Conservation (phyloP, 2,888 invertebrate species). For the Litoditis marina region DNA sequence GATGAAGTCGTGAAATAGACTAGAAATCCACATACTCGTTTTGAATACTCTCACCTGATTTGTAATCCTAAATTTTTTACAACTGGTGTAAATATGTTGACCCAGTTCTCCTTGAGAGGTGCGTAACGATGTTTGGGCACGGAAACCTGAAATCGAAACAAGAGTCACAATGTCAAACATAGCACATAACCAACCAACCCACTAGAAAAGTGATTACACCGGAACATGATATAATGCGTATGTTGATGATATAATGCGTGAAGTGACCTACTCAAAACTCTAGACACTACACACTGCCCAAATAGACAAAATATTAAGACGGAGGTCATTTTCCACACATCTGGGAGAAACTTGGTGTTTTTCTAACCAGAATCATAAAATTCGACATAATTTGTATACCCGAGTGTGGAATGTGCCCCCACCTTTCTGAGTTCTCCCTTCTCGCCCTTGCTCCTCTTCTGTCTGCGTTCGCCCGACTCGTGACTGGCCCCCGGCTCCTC, state of each 20-base stretch:
- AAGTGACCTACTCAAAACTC: no score
- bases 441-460: slow-evolving; percentile 39
- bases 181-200: no score
- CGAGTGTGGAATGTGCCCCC: no score
- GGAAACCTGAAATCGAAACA: slow-evolving; percentile 66
- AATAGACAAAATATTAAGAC: no score
- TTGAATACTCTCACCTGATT: slow-evolving; percentile 62
- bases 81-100: slow-evolving; percentile 90
- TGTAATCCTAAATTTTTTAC: slow-evolving; percentile 91
- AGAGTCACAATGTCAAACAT: background rate
- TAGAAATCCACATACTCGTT: background rate
- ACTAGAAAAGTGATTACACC: no score
- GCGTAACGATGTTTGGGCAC: slow-evolving; percentile 92
- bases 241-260: no score
- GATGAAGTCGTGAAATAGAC: no score
- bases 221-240: no score
- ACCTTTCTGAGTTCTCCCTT: slow-evolving; percentile 47
- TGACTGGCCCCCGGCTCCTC: slow-evolving; percentile 13
- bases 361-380: no score
- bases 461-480: slow-evolving; percentile 13
- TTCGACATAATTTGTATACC: no score
- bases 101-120: slow-evolving; percentile 92
- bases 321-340: no score
- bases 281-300: no score
- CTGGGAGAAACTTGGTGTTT: background rate